Evolutionary conservation across 2,113 vertebrate species (phyloP), one percentile per base, ranked within the genome.

Genomic region (Conger conger): DNA sequence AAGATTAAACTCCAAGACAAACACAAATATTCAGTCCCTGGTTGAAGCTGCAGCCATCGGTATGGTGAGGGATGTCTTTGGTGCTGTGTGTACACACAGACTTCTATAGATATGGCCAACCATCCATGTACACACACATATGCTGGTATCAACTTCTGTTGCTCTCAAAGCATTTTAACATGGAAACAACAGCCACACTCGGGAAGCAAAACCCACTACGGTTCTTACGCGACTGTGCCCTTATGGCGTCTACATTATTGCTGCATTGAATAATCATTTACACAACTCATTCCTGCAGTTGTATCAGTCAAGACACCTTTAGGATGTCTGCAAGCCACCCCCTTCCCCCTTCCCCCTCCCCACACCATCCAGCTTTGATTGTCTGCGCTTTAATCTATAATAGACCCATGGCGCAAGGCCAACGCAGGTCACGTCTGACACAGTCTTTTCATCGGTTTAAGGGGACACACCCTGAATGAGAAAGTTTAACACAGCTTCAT

Each of bases 1-100:
- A 81, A 27, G 1, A 23, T 57, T 88, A 82, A 90, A 89, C 89
- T 80, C 87, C 88, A 92, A 90, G 85, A 87, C 82, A 85, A 87
- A 87, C 89, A 89, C 84, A 15, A 80, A 87, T 53, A 81, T 91
- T 93, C 87, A 86, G 90, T 93, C 93, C 93, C 92, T 92, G 83
- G 88, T 63, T 87, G 81, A 80, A 83, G 84, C 81, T 83, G 90
- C 88, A 90, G 89, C 83, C 88, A 85, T 84, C 86, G 88, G 90
- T 86, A 50, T 87, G 86, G 89, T 86, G 81, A 83, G 84, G 84
- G 84, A 81, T 89, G 78, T 80, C 45, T 50, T 50, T 50, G 45
- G 45, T 50, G 45, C 11, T 50, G 45, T 42, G 40, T 50, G 45
- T 50, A 50, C 15, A 13, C 45, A 50, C 45, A 50, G 45, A 50